Percentiles rank a stretch among this genome's conserved stretches.
These are phyloP conservation scores for Vidua macroura DNA, from an alignment of 2,113 vertebrate species.

Conservation along the genomic window DNA sequence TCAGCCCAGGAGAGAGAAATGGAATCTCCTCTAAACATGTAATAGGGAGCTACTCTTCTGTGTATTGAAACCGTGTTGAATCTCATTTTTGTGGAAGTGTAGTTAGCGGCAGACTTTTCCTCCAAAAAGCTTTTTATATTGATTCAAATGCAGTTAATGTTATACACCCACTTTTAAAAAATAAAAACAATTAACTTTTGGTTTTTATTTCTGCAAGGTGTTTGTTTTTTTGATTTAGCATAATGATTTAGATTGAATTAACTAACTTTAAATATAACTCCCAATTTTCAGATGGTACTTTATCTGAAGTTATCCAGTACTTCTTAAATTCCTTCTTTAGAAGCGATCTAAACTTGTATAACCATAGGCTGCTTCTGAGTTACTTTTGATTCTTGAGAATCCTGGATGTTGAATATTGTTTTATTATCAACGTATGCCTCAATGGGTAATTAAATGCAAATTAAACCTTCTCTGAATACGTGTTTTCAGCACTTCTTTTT, in stretches of 20 bases:
- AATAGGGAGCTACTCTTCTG: background rate
- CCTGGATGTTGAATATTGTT: background rate
- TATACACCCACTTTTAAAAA: background rate
- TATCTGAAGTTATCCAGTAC: background rate
- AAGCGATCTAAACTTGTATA: background rate
- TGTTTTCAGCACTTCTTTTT: background rate
- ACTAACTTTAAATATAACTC: background rate
- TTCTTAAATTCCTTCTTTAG: background rate
- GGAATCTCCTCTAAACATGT: background rate
- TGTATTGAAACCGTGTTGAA: background rate
- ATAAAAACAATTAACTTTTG: background rate
- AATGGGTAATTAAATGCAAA: background rate
- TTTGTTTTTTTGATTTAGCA: background rate
- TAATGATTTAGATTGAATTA: background rate
- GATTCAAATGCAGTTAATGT: background rate
- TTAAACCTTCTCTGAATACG: background rate
- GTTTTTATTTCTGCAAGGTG: background rate
- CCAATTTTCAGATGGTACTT: background rate
- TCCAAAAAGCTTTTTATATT: background rate
- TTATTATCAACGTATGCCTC: background rate
- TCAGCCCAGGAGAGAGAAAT: background rate
- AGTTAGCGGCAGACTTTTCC: background rate
- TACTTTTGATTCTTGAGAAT: background rate
- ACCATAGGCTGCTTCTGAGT: background rate
- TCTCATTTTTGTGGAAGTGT: background rate